Conservation (phyloP, 2,113 vertebrate genomes). For the Oxyruncus cristatus region DNA sequence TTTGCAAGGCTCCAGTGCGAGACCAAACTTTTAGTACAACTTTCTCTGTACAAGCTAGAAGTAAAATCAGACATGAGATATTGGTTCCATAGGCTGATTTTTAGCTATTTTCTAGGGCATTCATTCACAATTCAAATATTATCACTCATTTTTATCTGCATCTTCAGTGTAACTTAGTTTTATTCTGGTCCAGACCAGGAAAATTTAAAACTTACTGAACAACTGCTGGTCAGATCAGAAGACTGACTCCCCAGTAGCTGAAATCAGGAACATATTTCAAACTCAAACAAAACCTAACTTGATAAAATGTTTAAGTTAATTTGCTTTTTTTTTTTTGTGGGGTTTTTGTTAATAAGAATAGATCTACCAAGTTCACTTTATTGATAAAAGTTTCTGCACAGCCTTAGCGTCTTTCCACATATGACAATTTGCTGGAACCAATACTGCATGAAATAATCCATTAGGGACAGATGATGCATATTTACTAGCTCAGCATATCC, state of each 20-base stretch:
- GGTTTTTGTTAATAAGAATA: background rate
- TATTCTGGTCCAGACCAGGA: background rate
- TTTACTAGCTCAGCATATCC: slow-evolving; percentile 66
- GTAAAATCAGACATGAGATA: background rate
- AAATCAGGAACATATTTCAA: background rate
- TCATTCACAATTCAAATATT: background rate
- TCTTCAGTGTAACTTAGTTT: background rate
- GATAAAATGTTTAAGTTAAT: background rate
- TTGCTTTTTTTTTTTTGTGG: background rate
- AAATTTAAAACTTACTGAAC: background rate
- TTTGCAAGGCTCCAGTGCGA: background rate
- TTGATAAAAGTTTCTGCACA: slow-evolving; percentile 14
- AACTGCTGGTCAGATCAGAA: background rate
- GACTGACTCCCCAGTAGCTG: background rate
- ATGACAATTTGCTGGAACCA: slow-evolving; percentile 35
- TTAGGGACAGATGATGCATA: slow-evolving; percentile 62
- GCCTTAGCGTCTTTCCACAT: slow-evolving; percentile 26
- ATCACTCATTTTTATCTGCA: background rate
- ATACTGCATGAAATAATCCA: slow-evolving; percentile 56
- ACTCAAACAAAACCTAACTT: background rate
- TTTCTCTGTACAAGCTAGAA: background rate
- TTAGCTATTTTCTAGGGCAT: background rate
- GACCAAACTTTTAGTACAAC: background rate
- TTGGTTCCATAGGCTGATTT: background rate
- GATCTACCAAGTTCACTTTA: background rate